Conservation (phyloP, 2,888 invertebrate genomes). For the Lasioglossum villosulum region DNA sequence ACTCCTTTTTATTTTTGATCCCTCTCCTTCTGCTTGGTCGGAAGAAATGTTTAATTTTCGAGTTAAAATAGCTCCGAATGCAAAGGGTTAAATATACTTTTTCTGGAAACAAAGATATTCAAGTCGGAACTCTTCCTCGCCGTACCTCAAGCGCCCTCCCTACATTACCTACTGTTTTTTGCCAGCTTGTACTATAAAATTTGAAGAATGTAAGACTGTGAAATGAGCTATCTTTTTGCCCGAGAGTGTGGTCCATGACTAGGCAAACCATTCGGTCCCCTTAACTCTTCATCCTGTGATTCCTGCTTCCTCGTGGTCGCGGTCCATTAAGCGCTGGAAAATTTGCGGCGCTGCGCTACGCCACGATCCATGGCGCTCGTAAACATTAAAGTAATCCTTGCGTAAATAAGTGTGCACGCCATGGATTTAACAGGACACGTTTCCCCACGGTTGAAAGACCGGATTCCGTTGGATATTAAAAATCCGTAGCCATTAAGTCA, state of each 20-base stretch:
- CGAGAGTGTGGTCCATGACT: conserved; percentile 3
- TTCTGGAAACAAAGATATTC: too few relatives aligned
- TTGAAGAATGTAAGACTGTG: neutral
- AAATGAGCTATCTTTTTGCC: neutral
- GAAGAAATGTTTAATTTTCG: too few relatives aligned
- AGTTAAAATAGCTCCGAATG: too few relatives aligned
- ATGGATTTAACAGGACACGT: conserved; percentile 23
- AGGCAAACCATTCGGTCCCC: conserved; percentile 45
- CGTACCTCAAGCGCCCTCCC: too few relatives aligned
- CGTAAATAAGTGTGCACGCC: conserved; percentile 64
- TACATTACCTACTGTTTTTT: neutral
- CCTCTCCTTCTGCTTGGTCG: too few relatives aligned
- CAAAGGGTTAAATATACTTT: too few relatives aligned
- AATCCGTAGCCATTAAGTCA: conserved; percentile 50
- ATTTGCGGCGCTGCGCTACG: conserved; percentile 35
- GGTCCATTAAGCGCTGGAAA: conserved; percentile 53
- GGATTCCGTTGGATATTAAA: conserved; percentile 65
- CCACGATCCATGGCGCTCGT: conserved; percentile 45
- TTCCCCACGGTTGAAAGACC: neutral
- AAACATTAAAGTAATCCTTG: conserved; percentile 69
- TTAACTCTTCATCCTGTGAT: conserved; percentile 38
- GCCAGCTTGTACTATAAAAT: neutral
- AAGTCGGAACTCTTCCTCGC: too few relatives aligned
- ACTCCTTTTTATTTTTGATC: neutral
- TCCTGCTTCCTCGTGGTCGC: neutral